A percentile compares a stretch with the other conserved stretches of the same genome.
Conservation (phyloP, 2,888 invertebrate species). For the Macroteleia sp. region DNA sequence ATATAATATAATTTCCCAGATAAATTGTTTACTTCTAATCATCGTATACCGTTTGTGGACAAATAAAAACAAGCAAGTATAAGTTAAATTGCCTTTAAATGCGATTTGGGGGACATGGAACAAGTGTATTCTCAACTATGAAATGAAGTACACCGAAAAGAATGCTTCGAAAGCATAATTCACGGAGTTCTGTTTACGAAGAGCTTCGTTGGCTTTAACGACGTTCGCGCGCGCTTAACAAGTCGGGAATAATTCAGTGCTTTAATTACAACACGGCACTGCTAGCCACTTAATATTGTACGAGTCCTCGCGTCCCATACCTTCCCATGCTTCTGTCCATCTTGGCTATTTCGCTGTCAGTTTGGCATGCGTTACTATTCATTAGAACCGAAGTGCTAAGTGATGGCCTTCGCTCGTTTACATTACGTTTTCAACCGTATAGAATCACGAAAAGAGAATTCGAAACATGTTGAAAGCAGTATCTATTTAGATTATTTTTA, state of each 20-base stretch:
- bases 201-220: slow-evolving; percentile 72
- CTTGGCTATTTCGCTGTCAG: slow-evolving; percentile 69
- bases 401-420: slow-evolving; percentile 25
- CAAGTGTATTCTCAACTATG: slow-evolving; percentile 14
- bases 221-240: slow-evolving; percentile 76
- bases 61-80: too few relatives aligned
- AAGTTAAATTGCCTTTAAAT: too few relatives aligned
- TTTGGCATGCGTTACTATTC: slow-evolving; percentile 67
- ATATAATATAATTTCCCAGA: too few relatives aligned
- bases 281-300: slow-evolving; percentile 73
- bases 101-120: neutral
- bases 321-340: slow-evolving; percentile 1
- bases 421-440: neutral
- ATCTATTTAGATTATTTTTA: too few relatives aligned
- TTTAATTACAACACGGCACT: slow-evolving; percentile 77
- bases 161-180: slow-evolving; percentile 70
- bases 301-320: slow-evolving; percentile 43
- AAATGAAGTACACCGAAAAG: slow-evolving; percentile 38
- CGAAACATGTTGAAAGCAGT: too few relatives aligned
- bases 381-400: slow-evolving; percentile 52
- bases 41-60: too few relatives aligned
- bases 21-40: too few relatives aligned
- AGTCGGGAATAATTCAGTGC: slow-evolving; percentile 79
- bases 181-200: slow-evolving; percentile 73
- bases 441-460: too few relatives aligned